phyloP scores from a whole-genome alignment of 2,797 vertebrate species.

The Lateolabrax maculatus region DNA sequence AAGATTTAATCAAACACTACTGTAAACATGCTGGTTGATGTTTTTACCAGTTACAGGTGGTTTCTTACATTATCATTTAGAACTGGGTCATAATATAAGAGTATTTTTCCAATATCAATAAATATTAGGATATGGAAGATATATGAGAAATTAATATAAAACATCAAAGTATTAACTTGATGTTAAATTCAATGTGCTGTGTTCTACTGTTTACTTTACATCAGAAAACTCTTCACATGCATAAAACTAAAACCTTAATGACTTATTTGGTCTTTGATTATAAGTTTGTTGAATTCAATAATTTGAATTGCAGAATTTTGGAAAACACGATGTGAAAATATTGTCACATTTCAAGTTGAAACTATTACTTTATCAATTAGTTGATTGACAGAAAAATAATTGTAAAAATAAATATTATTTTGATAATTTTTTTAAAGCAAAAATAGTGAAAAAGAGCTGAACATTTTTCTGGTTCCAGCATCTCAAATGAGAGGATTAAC shows the following conservation, averaged over 20 bases:
- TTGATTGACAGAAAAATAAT: neutral
- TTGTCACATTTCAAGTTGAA: neutral
- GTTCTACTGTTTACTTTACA: neutral
- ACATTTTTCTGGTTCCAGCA: no score
- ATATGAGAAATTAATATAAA: neutral
- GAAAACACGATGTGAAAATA: neutral
- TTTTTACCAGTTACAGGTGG: constrained; percentile 19
- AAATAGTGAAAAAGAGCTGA: neutral
- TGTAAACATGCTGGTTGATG: constrained; percentile 17
- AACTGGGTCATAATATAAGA: neutral
- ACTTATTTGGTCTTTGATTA: neutral
- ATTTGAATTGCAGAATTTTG: neutral
- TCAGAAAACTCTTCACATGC: neutral
- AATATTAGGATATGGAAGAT: neutral
- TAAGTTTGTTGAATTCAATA: neutral
- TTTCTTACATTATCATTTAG: neutral
- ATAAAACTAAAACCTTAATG: neutral
- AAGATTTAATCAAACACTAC: constrained; percentile 7
- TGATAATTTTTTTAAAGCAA: neutral
- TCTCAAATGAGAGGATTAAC: neutral
- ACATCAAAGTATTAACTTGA: neutral
- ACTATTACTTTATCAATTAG: neutral
- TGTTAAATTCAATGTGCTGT: neutral
- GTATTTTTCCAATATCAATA: neutral
- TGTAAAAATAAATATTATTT: neutral